Evolutionary conservation across 2,113 vertebrate genomes (phyloP).

Genomic region (Chloropsis cyanopogon): DNA sequence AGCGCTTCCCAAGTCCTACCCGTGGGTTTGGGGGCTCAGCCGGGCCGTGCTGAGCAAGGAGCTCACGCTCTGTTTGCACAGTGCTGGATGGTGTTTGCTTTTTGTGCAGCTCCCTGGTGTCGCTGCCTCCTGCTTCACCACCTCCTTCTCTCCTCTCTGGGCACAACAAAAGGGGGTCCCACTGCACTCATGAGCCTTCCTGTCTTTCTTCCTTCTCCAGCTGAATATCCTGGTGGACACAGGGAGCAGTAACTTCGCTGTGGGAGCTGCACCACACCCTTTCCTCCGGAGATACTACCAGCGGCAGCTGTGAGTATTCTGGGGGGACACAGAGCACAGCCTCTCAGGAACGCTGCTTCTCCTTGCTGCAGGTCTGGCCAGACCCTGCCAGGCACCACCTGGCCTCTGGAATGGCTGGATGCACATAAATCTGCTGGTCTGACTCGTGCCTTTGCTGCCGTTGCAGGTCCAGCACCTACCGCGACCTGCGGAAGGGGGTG

Average conservation of each 20-base stretch:
- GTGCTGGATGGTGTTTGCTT: neutral
- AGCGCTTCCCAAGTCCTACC: neutral
- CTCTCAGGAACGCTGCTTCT: neutral
- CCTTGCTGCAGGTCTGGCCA: neutral
- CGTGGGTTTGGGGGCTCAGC: neutral
- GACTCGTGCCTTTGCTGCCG: rapidly evolving
- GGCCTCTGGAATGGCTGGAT: neutral
- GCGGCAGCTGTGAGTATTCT: constrained; percentile 88
- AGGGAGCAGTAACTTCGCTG: constrained; percentile 97
- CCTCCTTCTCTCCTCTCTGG: neutral
- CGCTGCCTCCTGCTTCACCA: neutral
- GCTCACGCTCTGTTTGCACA: neutral
- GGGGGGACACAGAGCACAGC: neutral
- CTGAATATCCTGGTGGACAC: constrained; percentile 98
- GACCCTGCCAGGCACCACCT: neutral
- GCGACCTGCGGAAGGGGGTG: constrained; percentile 87
- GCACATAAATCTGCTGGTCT: neutral
- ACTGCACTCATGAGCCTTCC: neutral
- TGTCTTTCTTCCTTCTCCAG: constrained; percentile 66
- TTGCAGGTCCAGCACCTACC: constrained; percentile 89
- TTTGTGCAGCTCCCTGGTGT: neutral
- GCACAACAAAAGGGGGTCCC: neutral
- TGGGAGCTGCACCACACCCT: constrained; percentile 91
- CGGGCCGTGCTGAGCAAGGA: rapidly evolving
- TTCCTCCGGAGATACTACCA: constrained; percentile 94